Base-by-base conservation (phyloP, 1,140 invertebrate genomes). In the Lepidurus couesii region DNA sequence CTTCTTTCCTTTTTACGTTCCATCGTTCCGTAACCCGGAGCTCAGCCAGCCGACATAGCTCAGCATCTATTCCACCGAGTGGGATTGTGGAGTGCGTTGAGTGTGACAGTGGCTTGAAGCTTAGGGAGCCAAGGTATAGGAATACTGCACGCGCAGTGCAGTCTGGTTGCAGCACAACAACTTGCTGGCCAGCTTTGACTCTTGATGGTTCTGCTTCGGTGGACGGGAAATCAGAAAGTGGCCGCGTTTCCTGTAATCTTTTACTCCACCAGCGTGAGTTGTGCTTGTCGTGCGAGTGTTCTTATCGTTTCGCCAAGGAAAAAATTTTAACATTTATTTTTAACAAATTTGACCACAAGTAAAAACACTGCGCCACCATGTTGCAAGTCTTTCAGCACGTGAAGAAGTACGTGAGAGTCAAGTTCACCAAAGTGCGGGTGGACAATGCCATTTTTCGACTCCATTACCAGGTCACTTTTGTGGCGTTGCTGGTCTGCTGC, bases 381-480 rank as follows among this genome's bases (percentile, higher is more conserved):
- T 21, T 44, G 42, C 43, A 47, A 77, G 75, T 47, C 34, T 77
- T 77, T 47, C 43, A 26, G 11, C 26, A 45, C 21, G 43, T 77
- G 10, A 77, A 42, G 16, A 47, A 47, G 24, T 44, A 45, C 43
- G 24, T 77, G 43, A 42, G 10, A 26, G 34, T 77, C 43, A 77
- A 77, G 42, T 47, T 34, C 34, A 45, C 75, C 42, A 77, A 77
- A n/a, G 78, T 79, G 42, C 44, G 80, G 13, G 76, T 79, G n/a
- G 87, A 88, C 82, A 86, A 87, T 79, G 82, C 86, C 34, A 84
- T 88, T 24, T 88, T 89, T 82, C 82, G 86, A 75, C 82, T 89
- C 7, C 88, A 88, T 80, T 88, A 89, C 80, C 84, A 85, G 47
- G 85, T 86, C 78, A 88, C 88, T 10, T 86, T 87, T n/a, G 82